Conservation (phyloP, 2,888 invertebrate genomes). For the Polydrusus cervinus region DNA sequence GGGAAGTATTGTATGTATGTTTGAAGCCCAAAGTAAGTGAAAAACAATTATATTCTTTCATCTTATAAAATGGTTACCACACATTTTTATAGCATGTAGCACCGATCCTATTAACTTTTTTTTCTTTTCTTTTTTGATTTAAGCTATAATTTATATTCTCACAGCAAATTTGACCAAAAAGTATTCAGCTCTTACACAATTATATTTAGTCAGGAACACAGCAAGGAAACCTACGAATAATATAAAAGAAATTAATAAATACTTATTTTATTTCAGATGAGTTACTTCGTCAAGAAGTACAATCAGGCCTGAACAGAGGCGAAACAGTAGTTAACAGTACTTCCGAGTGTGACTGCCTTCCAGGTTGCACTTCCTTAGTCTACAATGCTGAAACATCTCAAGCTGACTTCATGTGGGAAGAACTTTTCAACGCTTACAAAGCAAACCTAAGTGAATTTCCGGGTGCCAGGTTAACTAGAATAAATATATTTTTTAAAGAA, state of each 20-base stretch:
- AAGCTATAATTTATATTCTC: too few relatives aligned
- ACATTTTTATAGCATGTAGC: too few relatives aligned
- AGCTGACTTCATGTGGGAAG: slow-evolving; percentile 79
- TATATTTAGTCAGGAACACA: too few relatives aligned
- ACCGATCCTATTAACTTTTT: too few relatives aligned
- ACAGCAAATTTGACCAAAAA: too few relatives aligned
- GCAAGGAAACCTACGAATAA: too few relatives aligned
- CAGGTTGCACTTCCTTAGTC: slow-evolving; percentile 80
- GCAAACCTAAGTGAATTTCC: slow-evolving; percentile 65
- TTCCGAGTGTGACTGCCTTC: slow-evolving; percentile 75
- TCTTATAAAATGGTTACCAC: too few relatives aligned
- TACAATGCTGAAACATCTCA: slow-evolving; percentile 84
- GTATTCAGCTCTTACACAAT: too few relatives aligned
- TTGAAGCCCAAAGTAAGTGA: slow-evolving; percentile 74
- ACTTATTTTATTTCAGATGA: slow-evolving; percentile 69
- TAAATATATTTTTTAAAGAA: slow-evolving; percentile 83
- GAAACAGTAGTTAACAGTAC: slow-evolving; percentile 56
- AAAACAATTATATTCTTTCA: too few relatives aligned
- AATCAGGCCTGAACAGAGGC: slow-evolving; percentile 66
- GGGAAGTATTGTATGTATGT: slow-evolving; percentile 74
- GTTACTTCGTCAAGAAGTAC: slow-evolving; percentile 73
- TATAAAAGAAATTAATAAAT: too few relatives aligned
- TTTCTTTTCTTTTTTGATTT: too few relatives aligned
- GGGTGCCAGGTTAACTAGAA: slow-evolving; percentile 75
- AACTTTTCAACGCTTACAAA: slow-evolving; percentile 74